Percentiles rank a stretch among this genome's conserved stretches.
Evolutionary conservation across 2,797 vertebrate species (phyloP).

Genomic region (Dipus sagitta): DNA sequence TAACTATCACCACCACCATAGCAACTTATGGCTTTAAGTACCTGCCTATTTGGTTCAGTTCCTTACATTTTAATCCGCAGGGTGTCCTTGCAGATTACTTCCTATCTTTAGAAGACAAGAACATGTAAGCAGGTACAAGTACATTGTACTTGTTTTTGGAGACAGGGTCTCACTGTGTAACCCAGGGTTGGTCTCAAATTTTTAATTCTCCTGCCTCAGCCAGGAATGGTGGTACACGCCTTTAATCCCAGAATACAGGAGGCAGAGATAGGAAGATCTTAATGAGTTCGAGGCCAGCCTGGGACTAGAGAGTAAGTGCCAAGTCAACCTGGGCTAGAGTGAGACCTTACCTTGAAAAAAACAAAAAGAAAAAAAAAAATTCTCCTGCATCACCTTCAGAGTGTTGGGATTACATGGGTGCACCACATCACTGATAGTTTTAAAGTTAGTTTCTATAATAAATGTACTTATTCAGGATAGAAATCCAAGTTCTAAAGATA

Average conservation of each 20-base stretch:
- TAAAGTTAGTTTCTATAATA: constrained; percentile 48
- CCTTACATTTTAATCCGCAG: constrained; percentile 16
- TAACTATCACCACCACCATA: neutral
- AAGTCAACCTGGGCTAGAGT: no score
- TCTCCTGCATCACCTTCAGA: neutral
- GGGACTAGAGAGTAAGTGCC: no score
- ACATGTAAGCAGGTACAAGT: neutral
- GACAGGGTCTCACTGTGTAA: neutral
- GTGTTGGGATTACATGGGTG: no score
- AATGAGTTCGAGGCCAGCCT: no score
- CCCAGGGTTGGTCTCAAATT: neutral
- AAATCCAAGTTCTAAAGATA: constrained; percentile 38
- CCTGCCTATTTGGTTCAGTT: neutral
- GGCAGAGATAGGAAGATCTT: no score
- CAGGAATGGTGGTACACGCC: no score
- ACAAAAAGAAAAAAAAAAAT: neutral
- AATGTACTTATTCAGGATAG: neutral
- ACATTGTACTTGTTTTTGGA: neutral
- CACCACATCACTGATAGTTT: neutral
- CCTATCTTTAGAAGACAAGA: constrained; percentile 26
- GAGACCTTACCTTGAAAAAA: no score
- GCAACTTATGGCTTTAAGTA: neutral
- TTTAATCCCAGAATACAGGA: no score
- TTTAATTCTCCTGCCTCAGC: neutral
- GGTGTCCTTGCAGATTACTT: neutral